These are phyloP conservation scores for Archips xylosteana DNA, from an alignment of 2,888 invertebrate species.

Conservation along the genomic window DNA sequence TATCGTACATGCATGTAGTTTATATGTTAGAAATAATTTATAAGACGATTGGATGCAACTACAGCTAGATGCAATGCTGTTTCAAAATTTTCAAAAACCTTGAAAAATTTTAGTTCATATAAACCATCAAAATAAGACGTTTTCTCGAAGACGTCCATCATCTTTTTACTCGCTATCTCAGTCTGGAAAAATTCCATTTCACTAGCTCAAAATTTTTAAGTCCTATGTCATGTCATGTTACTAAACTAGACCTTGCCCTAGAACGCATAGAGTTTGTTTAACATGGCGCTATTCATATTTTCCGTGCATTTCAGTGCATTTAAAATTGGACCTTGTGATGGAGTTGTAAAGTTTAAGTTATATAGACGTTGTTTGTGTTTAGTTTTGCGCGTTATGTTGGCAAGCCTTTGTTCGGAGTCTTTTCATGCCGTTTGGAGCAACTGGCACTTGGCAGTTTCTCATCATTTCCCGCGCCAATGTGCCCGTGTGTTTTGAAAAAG, in stretches of 20 bases:
- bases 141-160: not conserved
- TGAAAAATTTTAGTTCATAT: not conserved
- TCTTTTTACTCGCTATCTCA: not conserved
- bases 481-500: slow-evolving; percentile 8
- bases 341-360: not conserved
- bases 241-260: not conserved
- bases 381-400: slow-evolving; percentile 20
- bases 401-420: slow-evolving; percentile 29
- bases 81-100: not conserved
- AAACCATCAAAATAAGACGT: not conserved
- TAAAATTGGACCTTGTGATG: not conserved
- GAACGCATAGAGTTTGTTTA: not conserved
- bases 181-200: not conserved
- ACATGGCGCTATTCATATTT: not conserved
- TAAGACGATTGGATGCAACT: too few relatives aligned
- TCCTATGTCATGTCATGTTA: not conserved
- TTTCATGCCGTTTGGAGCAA: slow-evolving; percentile 18
- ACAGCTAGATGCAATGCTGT: too few relatives aligned
- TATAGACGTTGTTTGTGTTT: not conserved
- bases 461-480: slow-evolving; percentile 33
- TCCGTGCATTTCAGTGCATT: not conserved
- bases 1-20: too few relatives aligned
- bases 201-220: not conserved
- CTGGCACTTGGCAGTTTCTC: slow-evolving; percentile 31
- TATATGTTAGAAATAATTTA: too few relatives aligned